Percentiles rank a stretch among this genome's conserved stretches.
Conservation (phyloP, 2,797 vertebrate genomes). For the Melanotaenia pygmaea region DNA sequence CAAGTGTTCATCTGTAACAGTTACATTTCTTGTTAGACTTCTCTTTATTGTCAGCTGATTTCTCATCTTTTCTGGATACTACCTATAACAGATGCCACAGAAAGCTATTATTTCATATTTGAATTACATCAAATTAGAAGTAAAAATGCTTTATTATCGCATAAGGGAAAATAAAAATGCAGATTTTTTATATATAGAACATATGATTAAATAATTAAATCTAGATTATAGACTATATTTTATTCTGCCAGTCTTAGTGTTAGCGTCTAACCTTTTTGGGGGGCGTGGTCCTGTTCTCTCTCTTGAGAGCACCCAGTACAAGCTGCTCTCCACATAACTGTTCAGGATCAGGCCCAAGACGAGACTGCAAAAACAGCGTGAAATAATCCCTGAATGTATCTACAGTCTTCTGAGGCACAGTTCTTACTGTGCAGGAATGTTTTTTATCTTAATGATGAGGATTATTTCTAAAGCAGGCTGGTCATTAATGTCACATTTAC, state of each 20-base stretch:
- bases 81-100: constrained; percentile 59
- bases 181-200: background rate
- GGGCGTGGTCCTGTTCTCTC: constrained; percentile 51
- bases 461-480: background rate
- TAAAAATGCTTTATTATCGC: background rate
- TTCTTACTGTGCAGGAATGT: background rate
- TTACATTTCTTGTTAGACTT: constrained; percentile 73
- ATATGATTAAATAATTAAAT: background rate
- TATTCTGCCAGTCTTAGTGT: background rate
- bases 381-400: background rate
- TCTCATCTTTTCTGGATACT: constrained; percentile 73
- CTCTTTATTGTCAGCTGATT: constrained; percentile 63
- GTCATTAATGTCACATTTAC: constrained; percentile 50
- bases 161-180: background rate
- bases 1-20: background rate
- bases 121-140: background rate
- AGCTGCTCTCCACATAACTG: constrained; percentile 37
- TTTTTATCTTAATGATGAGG: background rate
- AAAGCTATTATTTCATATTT: background rate
- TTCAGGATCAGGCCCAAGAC: constrained; percentile 23
- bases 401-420: background rate
- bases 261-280: constrained; percentile 81
- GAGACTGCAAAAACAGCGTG: constrained; percentile 49
- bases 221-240: background rate
- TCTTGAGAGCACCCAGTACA: constrained; percentile 72